Percentiles rank a stretch among this genome's conserved stretches.
Evolutionary conservation across 2,113 vertebrate genomes (phyloP).

Genomic region (Macroglossus sobrinus): DNA sequence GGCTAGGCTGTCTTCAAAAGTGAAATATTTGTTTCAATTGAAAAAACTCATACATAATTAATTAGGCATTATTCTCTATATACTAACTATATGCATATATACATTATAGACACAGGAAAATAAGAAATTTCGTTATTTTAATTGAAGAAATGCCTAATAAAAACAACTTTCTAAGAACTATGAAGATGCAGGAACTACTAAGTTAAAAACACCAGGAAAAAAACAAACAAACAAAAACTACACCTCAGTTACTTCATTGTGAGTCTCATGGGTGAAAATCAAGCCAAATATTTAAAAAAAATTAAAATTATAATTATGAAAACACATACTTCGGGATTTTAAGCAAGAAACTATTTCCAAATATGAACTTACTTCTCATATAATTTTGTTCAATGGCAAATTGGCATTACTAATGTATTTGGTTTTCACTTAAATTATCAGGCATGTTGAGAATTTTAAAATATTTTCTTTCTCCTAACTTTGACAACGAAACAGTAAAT

Average conservation of each 20-base stretch:
- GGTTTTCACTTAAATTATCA: constrained; percentile 20
- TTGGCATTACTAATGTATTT: not conserved
- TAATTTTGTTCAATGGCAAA: not conserved
- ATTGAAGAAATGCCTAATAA: not conserved
- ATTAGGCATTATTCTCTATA: not conserved
- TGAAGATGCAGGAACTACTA: not conserved
- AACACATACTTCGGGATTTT: not conserved
- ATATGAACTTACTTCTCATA: not conserved
- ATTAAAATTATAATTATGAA: not conserved
- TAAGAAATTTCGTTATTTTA: not conserved
- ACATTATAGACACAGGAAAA: not conserved
- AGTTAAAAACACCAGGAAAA: not conserved
- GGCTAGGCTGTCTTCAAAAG: not conserved
- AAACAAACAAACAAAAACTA: not conserved
- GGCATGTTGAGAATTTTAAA: not conserved
- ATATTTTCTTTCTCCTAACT: constrained; percentile 13
- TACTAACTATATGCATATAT: not conserved
- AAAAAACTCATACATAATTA: not conserved
- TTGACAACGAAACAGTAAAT: constrained; percentile 36
- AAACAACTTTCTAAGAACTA: not conserved
- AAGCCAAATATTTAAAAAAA: not conserved
- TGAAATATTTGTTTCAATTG: not conserved
- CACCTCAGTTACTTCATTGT: not conserved
- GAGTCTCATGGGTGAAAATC: not conserved
- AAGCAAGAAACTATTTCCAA: not conserved